phyloP scores from a whole-genome alignment of 2,113 vertebrate species.

The Festucalex cinctus region DNA sequence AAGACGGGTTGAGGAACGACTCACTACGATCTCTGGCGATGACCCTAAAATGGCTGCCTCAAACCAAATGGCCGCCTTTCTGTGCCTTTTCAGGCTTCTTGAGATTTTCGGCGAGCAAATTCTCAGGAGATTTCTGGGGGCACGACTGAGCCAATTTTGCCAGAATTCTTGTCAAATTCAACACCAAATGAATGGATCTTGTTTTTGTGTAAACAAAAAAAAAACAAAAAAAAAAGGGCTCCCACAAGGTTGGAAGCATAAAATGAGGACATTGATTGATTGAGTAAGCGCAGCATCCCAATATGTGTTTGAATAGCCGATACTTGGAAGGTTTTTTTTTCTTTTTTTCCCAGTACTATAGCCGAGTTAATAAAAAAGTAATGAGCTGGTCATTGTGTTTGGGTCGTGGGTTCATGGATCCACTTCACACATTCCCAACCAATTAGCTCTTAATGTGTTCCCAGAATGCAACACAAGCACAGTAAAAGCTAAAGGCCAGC shows the following conservation, averaged over 20 bases:
- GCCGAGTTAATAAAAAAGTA: not conserved
- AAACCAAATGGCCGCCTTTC: no score
- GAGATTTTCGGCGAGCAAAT: no score
- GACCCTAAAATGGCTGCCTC: not conserved
- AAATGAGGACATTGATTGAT: not conserved
- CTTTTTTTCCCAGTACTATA: not conserved
- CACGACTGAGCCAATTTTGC: no score
- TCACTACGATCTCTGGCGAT: not conserved
- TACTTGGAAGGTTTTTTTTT: not conserved
- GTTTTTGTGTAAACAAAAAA: no score
- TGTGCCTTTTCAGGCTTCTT: no score
- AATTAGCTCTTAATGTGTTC: conserved; percentile 3
- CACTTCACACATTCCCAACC: not conserved
- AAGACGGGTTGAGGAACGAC: no score
- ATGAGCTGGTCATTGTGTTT: not conserved
- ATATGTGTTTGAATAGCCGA: not conserved
- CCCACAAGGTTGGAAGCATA: no score
- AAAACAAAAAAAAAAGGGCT: no score
- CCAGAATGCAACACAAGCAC: conserved; percentile 1
- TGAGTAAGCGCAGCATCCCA: not conserved
- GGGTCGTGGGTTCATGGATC: not conserved
- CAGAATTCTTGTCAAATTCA: no score
- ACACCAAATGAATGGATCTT: no score
- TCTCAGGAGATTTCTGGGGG: no score
- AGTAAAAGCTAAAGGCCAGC: not conserved